phyloP scores from a whole-genome alignment of 2,888 invertebrate genomes.

The Drosophila histrio region DNA sequence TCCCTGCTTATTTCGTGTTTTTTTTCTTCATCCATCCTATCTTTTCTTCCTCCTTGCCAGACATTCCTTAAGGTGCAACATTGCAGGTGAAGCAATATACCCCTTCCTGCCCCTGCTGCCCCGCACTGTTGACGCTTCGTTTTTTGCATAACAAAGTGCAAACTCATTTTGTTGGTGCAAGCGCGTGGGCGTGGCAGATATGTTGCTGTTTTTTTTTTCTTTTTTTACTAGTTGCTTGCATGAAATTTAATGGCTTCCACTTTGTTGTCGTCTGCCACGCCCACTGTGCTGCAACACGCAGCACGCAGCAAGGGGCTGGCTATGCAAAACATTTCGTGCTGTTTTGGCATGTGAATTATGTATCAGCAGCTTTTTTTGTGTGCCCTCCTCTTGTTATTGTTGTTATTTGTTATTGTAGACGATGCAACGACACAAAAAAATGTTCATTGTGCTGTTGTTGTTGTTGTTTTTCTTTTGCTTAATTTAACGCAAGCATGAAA shows the following conservation, averaged over 20 bases:
- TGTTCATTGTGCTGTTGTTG: neutral
- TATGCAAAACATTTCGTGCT: conserved; percentile 73
- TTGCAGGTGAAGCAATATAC: conserved; percentile 53
- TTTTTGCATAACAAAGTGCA: conserved; percentile 80
- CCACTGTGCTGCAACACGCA: conserved; percentile 24
- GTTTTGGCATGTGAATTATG: conserved; percentile 78
- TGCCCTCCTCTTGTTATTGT: neutral
- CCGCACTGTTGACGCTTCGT: conserved; percentile 31
- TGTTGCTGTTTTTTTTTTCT: conserved; percentile 29
- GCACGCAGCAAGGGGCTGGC: conserved; percentile 24
- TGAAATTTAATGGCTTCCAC: conserved; percentile 80
- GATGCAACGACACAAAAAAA: conserved; percentile 34
- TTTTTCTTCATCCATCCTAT: neutral
- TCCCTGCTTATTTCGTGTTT: conserved; percentile 38
- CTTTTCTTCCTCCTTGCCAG: conserved; percentile 26
- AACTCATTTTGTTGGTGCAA: conserved; percentile 75
- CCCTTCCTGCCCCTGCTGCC: neutral
- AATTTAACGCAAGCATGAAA: conserved; percentile 66
- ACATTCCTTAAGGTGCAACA: conserved; percentile 76
- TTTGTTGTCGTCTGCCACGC: conserved; percentile 73
- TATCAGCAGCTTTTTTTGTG: conserved; percentile 48
- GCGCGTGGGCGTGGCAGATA: conserved; percentile 75
- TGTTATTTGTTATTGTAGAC: conserved; percentile 15
- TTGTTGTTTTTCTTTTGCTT: conserved; percentile 35
- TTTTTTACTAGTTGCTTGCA: conserved; percentile 71